Conservation (phyloP, 2,113 vertebrate species). For the Pterocles orientalis region DNA sequence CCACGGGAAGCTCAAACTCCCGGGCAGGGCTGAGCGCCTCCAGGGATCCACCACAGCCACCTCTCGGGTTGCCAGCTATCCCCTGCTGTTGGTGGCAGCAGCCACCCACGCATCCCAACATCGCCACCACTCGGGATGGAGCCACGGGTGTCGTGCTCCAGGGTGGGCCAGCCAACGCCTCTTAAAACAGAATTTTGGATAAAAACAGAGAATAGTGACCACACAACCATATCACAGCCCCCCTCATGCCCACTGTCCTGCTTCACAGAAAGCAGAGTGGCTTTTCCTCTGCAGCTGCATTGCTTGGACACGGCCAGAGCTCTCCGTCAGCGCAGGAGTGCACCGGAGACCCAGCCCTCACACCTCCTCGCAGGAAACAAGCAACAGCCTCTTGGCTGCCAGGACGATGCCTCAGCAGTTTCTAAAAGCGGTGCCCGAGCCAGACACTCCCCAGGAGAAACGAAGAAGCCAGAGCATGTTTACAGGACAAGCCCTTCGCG, state of each 20-base stretch:
- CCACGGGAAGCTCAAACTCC: background rate
- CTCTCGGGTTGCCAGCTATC: no score
- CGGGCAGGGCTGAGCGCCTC: background rate
- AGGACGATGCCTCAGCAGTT: background rate
- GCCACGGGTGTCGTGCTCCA: background rate
- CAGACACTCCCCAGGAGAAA: background rate
- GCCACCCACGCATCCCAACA: no score
- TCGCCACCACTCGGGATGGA: background rate
- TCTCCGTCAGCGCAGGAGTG: accelerated
- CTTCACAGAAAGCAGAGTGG: accelerated
- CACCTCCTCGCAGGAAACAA: background rate
- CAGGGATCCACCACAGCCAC: background rate
- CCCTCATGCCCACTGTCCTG: accelerated
- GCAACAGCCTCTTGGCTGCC: background rate
- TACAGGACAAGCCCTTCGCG: background rate
- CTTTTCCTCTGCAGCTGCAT: accelerated
- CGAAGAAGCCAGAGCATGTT: background rate
- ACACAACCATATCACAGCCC: accelerated
- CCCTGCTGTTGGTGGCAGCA: no score
- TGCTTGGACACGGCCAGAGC: accelerated
- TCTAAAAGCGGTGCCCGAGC: background rate
- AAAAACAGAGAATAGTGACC: background rate
- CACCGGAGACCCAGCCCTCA: accelerated
- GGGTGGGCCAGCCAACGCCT: background rate
- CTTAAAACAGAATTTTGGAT: background rate